Base-by-base conservation (phyloP, 2,888 invertebrate species). In the Chironomus riparius region DNA sequence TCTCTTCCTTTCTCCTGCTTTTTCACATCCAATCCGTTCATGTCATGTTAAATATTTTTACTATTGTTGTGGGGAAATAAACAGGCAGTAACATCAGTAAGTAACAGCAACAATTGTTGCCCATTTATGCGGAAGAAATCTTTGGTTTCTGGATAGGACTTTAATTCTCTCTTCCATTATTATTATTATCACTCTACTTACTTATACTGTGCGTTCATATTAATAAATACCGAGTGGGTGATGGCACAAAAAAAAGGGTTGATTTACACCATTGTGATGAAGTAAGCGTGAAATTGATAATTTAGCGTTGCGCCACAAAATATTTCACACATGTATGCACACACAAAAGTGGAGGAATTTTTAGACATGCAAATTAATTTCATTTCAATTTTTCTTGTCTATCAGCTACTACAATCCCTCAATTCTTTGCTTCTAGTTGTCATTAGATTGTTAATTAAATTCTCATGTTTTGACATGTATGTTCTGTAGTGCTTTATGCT, bases 201-300 rank as follows among this genome's bases (percentile, higher is more conserved):
- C 38, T 38, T n/a, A 50, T n/a, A 15, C 15, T 13, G n/a, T 7
- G 18, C 24, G 24, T 24, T 24, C 12, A 65, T 24, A 21, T 65
- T 65, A 13, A 21, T 65, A n/a, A 18, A 56, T 56, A 22, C 21
- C 15, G 38, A 71, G 71, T 71, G 71, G 56, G 56, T 56, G 24
- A 24, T 24, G 3, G 22, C 2, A 24, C 1, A 12, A 50, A 24
- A 13, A 56, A 47, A 74, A 74, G 74, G 74, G 74, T 74, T 74
- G 74, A 74, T 74, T 74, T 38, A 65, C 38, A 47, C 71, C 68
- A 74, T 74, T 74, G 74, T 74, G 74, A 24, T 74, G 74, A 74
- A 74, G 74, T 62, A 62, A 62, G 74, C 74, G 74, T 74, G 74
- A 74, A 74, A 74, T 74, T 74, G 74, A 74, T 74, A 74, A 74